A percentile compares a stretch with the other conserved stretches of the same genome.
These are phyloP conservation scores for Meloidogyne hapla DNA, from an alignment of 1,140 invertebrate species.

Conservation along the genomic window DNA sequence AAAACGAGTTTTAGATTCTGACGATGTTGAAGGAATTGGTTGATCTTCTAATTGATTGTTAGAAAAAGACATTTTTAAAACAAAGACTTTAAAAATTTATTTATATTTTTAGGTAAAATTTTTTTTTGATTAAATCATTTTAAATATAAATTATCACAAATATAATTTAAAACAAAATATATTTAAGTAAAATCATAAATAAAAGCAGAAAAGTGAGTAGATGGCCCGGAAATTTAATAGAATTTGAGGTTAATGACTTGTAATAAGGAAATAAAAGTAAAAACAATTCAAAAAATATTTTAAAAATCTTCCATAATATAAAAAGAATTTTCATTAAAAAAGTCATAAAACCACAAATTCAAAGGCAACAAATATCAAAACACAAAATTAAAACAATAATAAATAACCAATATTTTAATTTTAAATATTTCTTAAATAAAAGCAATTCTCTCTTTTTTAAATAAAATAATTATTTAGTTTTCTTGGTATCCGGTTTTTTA, in stretches of 20 bases:
- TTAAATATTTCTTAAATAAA: too few species aligned
- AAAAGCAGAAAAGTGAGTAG: neutral
- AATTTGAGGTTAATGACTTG: slow-evolving; percentile 3
- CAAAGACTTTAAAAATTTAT: neutral
- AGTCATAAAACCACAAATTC: too few species aligned
- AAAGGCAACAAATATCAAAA: too few species aligned
- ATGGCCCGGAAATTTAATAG: neutral
- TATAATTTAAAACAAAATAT: slow-evolving; percentile 13
- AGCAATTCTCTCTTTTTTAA: too few species aligned
- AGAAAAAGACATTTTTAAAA: neutral
- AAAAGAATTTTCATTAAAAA: too few species aligned
- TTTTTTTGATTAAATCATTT: neutral
- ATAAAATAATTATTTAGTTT: slow-evolving; percentile 39
- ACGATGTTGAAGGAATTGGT: neutral
- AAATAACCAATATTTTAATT: too few species aligned
- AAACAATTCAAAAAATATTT: too few species aligned
- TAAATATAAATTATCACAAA: slow-evolving; percentile 18
- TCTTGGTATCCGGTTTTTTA: slow-evolving; percentile 42
- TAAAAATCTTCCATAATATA: too few species aligned
- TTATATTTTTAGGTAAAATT: neutral
- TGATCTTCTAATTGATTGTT: neutral
- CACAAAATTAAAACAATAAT: too few species aligned
- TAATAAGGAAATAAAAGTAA: too few species aligned
- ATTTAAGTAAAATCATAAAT: neutral
- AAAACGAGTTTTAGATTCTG: neutral